phyloP scores from a whole-genome alignment of 2,888 invertebrate genomes.

The Ephialtes manifestator region DNA sequence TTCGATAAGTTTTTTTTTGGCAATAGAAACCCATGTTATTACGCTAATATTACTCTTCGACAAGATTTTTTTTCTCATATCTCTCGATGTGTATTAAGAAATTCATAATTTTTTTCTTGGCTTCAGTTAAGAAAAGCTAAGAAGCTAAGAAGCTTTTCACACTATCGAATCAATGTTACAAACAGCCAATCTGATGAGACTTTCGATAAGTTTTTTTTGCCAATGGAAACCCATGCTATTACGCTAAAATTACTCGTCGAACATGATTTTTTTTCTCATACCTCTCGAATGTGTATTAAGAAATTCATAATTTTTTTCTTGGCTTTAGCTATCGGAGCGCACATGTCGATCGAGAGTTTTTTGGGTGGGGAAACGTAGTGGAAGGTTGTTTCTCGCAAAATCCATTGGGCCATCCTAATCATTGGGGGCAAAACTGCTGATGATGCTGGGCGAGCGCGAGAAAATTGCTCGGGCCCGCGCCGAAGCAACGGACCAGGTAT shows the following conservation, averaged over 20 bases:
- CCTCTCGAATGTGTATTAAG: constrained; percentile 5
- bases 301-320: constrained; percentile 12
- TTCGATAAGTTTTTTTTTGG: too few relatives aligned
- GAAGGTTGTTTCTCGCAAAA: constrained; percentile 61
- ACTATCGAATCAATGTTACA: too few relatives aligned
- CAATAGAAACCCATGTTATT: too few relatives aligned
- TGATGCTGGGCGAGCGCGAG: constrained; percentile 63
- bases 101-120: constrained; percentile 3
- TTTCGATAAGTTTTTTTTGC: too few relatives aligned
- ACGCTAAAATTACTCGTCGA: neutral
- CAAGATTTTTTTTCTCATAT: neutral
- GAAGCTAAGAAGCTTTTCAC: too few relatives aligned
- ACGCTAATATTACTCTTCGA: neutral
- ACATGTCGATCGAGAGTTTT: constrained; percentile 26
- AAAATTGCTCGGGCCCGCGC: constrained; percentile 63
- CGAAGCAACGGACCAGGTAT: constrained; percentile 56
- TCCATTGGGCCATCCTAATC: constrained; percentile 64
- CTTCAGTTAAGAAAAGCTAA: too few relatives aligned
- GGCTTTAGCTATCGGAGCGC: neutral
- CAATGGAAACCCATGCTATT: too few relatives aligned
- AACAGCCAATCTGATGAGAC: too few relatives aligned
- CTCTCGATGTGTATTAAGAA: constrained; percentile 10
- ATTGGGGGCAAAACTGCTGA: constrained; percentile 50
- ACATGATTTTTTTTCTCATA: neutral
- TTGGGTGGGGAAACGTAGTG: neutral